Base-by-base conservation (phyloP, 2,797 vertebrate genomes). In the Morelia viridis region DNA sequence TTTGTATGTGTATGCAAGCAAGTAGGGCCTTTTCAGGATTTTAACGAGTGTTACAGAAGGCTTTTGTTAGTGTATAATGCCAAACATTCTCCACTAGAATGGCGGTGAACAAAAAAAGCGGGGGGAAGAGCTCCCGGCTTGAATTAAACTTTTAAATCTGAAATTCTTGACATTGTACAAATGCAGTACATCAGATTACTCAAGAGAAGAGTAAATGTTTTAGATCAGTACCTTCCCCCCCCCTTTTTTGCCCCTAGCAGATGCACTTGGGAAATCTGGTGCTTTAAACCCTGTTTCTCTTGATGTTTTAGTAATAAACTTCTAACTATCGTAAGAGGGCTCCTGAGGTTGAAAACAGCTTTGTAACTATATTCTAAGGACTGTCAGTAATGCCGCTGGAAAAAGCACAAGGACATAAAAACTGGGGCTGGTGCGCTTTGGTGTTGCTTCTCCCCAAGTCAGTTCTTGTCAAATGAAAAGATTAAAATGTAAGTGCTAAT, bases 241-340 rank as follows among this genome's bases (percentile, higher is more conserved):
- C 53, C 19, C 28, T 8, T n/a, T 80, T 53, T 57, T 84, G 10
- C 60, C 57, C 35, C 50, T 64, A 64, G 92, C 93, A 60, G 83
- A 53, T 90, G 56, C 92, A 92, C 91, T 89, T 90, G 95, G 92
- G 95, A 95, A 93, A 92, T 89, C 61, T 87, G 12, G 83, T 92
- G 88, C 1, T 90, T 85, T 31, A 31, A 80, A 68, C n/a, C 91
- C 71, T 68, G 0, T 64, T 56, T 92, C 88, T 91, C 1, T 0
- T 89, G 31, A 0, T 92, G 92, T 92, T 93, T 93, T 60, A 85
- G 88, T 93, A 53, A 80, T 83, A 0, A 84, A 53, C 90, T 93
- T 80, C 1, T 83, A 84, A 53, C 17, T 93, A 76, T 91, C 92
- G 64, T 46, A 76, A 93, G 46, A 87, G 92, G 90, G 60, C 92